Evolutionary conservation across 2,113 vertebrate species (phyloP), one percentile per base, ranked within the genome.

Genomic region (Pachycephala philippinensis): DNA sequence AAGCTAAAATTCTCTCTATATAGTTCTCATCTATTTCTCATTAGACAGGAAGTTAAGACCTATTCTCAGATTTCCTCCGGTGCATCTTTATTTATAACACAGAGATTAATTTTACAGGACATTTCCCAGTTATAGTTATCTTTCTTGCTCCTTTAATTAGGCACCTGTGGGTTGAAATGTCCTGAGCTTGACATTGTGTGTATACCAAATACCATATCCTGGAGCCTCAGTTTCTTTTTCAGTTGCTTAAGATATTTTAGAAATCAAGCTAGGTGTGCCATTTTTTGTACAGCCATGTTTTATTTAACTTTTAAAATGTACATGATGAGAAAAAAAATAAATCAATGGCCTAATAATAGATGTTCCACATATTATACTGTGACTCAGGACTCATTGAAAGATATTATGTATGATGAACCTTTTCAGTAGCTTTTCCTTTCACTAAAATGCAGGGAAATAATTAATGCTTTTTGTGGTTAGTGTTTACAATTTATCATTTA

Each of bases 101-200:
- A 85, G 23, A 71, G 39, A 75, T 91, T 94, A 89, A 96, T 91
- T 96, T 94, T 90, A 79, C 66, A 59, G 78, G 75, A 90, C 27
- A 45, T 84, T 91, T 92, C 61, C 57, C 0, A 0, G 26, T 89
- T 75, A 75, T 21, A 78, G 80, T 64, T 95, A 61, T 89, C 96
- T 94, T 91, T 87, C 89, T 95, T 89, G 20, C 27, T 76, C n/a
- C 78, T 96, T 87, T 91, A 91, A 87, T 96, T 89, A 93, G 95
- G 78, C 50, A 76, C 61, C 63, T 63, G 35, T 91, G 63, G 42
- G 74, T 80, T 90, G 57, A 83, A 85, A 65, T 61, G 63, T 77
- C 71, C 87, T 70, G 27, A 63, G 37, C 27, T 42, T 83, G 82
- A 90, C 75, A 83, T 80, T 96, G 54, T 66, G 83, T 86, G 27